phyloP scores from a whole-genome alignment of 2,113 vertebrate genomes.

The Solea senegalensis region DNA sequence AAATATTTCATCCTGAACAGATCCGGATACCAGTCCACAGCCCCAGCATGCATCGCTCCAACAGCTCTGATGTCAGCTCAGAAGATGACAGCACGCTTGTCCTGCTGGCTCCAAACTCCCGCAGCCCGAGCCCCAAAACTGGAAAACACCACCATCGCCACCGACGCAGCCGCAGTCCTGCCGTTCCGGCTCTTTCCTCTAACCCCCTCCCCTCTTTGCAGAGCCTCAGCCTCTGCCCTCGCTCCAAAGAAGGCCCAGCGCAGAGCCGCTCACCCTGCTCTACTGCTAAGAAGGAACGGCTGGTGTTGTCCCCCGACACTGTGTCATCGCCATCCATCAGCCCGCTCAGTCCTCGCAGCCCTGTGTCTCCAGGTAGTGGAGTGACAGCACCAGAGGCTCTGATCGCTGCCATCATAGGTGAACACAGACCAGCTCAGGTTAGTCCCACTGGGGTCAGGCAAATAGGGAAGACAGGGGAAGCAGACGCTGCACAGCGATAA shows the following conservation, averaged over 20 bases:
- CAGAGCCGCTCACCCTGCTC: conserved; percentile 86
- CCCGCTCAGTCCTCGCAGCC: conserved; percentile 73
- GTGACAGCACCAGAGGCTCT: conserved; percentile 76
- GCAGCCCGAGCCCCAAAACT: conserved; percentile 92
- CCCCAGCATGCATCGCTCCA: conserved; percentile 77
- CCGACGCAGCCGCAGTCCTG: conserved; percentile 86
- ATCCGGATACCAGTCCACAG: conserved; percentile 89
- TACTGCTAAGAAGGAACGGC: conserved; percentile 70
- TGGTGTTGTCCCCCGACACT: conserved; percentile 76
- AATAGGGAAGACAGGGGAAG: conserved; percentile 54
- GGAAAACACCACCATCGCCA: conserved; percentile 83
- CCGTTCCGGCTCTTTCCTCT: conserved; percentile 83
- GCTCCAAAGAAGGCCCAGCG: conserved; percentile 82
- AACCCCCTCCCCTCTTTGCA: conserved; percentile 87
- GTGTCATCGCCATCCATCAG: conserved; percentile 68
- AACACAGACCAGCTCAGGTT: conserved; percentile 71
- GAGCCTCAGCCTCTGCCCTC: conserved; percentile 87
- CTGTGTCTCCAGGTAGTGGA: conserved; percentile 58
- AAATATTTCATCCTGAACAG: conserved; percentile 68
- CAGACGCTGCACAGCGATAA: conserved; percentile 39
- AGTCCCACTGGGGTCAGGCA: conserved; percentile 62
- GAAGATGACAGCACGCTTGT: conserved; percentile 96
- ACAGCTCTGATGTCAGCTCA: conserved; percentile 88
- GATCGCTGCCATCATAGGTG: conserved; percentile 79
- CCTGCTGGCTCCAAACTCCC: conserved; percentile 89